Evolutionary conservation across 2,797 vertebrate genomes (phyloP), one percentile per base, ranked within the genome.

Genomic region (Euphonia xanthogaster): DNA sequence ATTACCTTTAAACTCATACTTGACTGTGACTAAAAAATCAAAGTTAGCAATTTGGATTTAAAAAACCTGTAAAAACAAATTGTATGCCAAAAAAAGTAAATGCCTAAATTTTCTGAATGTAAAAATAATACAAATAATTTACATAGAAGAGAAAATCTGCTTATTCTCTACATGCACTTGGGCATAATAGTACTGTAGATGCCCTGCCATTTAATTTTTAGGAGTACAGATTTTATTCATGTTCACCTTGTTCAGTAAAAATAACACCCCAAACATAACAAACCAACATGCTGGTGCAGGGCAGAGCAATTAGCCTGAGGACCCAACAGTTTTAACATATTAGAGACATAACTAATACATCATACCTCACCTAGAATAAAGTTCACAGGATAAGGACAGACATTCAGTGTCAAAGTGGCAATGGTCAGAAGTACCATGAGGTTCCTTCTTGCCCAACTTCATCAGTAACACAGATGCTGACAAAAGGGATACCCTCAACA

Each of bases 61-160:
- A 83, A 76, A 81, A 86, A 33, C 27, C 20, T 5, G 6, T 65
- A 82, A 92, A 94, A 96, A 86, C 68, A 95, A 30, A 72, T 0
- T 31, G 30, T 80, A 88, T 65, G 92, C 84, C 86, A 94, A 96
- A 78, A 80, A 88, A 81, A 73, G 35, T 65, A 92, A 85, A 68
- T 88, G 50, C 55, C 61, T 57, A 85, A 21, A 23, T 85, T 63
- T 89, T 91, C 33, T 39, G 27, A n/a, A 84, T 5, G 25, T 39
- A 89, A 93, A 80, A 50, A 19, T 2, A 3, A 58, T 23, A 16
- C 4, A 33, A 87, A 74, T 25, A n/a, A 89, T 76, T 76, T 80
- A 83, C 37, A 71, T 0, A 4, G 24, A 86, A 79, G 23, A 83
- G 39, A 94, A 93, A 90, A 74, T 22, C 15, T 73, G 17, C 42